Percentiles rank a stretch among this genome's conserved stretches.
These are phyloP conservation scores for Pelusios castaneus DNA, from an alignment of 2,113 vertebrate genomes.

Conservation along the genomic window DNA sequence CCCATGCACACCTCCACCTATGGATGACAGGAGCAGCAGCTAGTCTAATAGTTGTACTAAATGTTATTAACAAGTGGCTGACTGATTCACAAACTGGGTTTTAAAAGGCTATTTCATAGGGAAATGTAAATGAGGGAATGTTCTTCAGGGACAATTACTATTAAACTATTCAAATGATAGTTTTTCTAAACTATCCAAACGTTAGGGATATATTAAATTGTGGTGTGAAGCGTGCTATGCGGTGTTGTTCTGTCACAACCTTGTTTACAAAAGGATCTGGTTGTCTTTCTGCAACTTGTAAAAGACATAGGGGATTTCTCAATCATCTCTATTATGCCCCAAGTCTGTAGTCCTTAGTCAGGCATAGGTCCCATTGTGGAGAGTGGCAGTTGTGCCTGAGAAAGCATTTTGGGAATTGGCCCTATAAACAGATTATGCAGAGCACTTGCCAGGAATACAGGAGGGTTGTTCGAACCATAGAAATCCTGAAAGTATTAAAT, in stretches of 20 bases:
- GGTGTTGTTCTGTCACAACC: not conserved
- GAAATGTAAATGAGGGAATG: not conserved
- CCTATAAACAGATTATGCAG: not conserved
- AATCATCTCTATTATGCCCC: not conserved
- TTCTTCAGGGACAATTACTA: not conserved
- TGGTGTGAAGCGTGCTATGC: not conserved
- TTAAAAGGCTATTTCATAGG: fast-evolving
- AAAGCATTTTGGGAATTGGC: not conserved
- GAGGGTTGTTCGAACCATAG: not conserved
- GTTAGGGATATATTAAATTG: not conserved
- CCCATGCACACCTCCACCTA: not conserved
- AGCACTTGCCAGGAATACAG: not conserved
- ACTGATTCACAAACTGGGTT: not conserved
- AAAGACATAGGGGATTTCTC: not conserved
- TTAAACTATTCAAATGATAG: not conserved
- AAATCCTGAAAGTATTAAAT: not conserved
- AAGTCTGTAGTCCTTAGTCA: not conserved
- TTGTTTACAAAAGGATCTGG: not conserved
- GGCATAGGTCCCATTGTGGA: not conserved
- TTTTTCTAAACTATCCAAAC: not conserved
- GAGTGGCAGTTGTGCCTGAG: not conserved
- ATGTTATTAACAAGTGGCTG: not conserved
- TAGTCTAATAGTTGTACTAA: not conserved
- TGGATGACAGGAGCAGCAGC: not conserved
- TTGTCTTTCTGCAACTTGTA: not conserved